These are phyloP conservation scores for Platichthys flesus DNA, from an alignment of 2,113 vertebrate genomes.

Conservation along the genomic window DNA sequence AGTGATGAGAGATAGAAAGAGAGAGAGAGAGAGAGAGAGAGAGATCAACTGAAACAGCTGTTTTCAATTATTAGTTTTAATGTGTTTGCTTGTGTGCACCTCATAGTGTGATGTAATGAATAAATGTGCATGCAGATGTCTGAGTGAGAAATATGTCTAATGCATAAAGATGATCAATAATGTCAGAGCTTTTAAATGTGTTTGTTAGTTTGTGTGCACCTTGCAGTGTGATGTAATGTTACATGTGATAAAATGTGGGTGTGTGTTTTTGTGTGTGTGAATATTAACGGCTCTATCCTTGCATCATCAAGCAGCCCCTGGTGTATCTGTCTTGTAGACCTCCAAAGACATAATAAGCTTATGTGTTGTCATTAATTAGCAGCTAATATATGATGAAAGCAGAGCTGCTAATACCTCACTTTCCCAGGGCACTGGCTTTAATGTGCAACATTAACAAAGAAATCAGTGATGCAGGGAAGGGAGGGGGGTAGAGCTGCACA, in stretches of 20 bases:
- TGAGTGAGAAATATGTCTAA: background rate
- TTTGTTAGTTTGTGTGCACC: background rate
- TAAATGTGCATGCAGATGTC: no score
- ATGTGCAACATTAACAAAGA: slow-evolving; percentile 48
- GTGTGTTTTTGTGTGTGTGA: slow-evolving; percentile 4
- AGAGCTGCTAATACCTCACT: slow-evolving; percentile 46
- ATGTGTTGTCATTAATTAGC: slow-evolving; percentile 57
- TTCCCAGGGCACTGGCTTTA: slow-evolving; percentile 20
- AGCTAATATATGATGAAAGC: slow-evolving; percentile 60
- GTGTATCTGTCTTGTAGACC: slow-evolving; percentile 31
- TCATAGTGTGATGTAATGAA: no score
- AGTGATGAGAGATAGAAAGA: no score
- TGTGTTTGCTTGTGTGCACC: no score
- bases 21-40: no score
- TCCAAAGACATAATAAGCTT: slow-evolving; percentile 57
- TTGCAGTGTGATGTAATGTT: background rate
- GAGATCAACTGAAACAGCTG: no score
- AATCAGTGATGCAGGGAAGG: slow-evolving; percentile 20
- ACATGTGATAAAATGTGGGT: background rate
- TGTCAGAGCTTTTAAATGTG: background rate
- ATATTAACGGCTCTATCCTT: slow-evolving; percentile 19
- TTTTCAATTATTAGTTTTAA: no score
- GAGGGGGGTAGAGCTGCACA: background rate
- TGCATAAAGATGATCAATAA: background rate
- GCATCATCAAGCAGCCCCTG: slow-evolving; percentile 1